These are phyloP conservation scores for Contarinia nasturtii DNA, from an alignment of 1,140 invertebrate species.

Conservation along the genomic window DNA sequence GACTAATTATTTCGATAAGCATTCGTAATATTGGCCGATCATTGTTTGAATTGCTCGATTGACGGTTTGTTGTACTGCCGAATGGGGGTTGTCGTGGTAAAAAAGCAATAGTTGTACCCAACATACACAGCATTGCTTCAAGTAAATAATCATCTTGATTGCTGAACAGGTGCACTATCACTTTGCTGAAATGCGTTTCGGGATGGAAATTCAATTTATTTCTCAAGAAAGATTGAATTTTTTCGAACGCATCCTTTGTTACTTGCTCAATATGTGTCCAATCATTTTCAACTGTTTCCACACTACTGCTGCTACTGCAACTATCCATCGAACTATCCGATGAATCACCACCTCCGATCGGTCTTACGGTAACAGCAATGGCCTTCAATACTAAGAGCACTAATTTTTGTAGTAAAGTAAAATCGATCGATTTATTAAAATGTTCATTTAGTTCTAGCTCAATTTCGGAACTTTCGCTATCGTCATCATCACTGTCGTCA, in stretches of 20 bases:
- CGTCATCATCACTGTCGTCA: constrained; percentile 12
- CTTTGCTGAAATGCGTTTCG: constrained; percentile 68
- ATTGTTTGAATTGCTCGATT: no score
- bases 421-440: constrained; percentile 26
- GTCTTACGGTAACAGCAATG: constrained; percentile 75
- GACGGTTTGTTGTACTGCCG: constrained; percentile 10
- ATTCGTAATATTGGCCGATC: constrained; percentile 23
- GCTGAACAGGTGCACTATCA: constrained; percentile 69
- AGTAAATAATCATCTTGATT: constrained; percentile 82
- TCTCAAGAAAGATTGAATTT: constrained; percentile 66
- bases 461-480: not conserved
- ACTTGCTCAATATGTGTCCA: constrained; percentile 73
- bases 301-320: constrained; percentile 18
- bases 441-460: constrained; percentile 11
- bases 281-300: constrained; percentile 47
- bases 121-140: constrained; percentile 79
- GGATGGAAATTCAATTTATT: constrained; percentile 66
- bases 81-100: constrained; percentile 60
- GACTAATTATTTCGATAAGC: constrained; percentile 58
- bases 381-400: constrained; percentile 69
- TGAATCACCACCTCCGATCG: constrained; percentile 69
- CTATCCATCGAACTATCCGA: constrained; percentile 64
- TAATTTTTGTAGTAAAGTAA: constrained; percentile 64
- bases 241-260: constrained; percentile 60
- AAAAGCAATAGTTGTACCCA: constrained; percentile 69